Evolutionary conservation across 2,113 vertebrate genomes (phyloP).

Genomic region (cat (Felis catus)): DNA sequence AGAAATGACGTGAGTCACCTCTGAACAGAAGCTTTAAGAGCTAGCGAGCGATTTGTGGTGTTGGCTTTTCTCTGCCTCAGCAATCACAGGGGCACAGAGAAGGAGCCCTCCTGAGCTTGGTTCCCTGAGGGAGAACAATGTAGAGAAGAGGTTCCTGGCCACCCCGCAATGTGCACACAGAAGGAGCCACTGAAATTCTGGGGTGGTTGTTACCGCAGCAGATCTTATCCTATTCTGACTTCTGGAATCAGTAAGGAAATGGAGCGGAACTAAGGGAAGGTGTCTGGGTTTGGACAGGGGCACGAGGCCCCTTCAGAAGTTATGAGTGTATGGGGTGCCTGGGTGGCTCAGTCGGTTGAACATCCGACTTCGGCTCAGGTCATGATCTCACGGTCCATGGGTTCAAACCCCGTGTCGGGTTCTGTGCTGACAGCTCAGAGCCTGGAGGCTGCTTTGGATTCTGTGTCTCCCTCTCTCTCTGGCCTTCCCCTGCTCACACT

Average conservation of each 20-base stretch:
- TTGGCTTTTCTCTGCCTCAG: neutral
- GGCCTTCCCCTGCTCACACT: too few relatives aligned
- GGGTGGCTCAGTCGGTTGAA: too few relatives aligned
- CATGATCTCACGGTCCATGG: too few relatives aligned
- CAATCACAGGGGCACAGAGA: neutral
- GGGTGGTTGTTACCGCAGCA: neutral
- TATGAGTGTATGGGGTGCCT: neutral
- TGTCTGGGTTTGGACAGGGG: neutral
- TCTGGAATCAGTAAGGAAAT: neutral
- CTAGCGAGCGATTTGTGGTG: neutral
- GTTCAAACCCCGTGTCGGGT: too few relatives aligned
- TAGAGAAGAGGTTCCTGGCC: neutral
- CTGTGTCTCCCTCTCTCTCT: too few relatives aligned
- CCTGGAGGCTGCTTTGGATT: too few relatives aligned
- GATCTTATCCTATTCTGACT: neutral
- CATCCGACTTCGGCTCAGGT: too few relatives aligned
- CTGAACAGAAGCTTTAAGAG: conserved; percentile 28
- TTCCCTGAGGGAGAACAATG: neutral
- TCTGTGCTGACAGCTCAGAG: too few relatives aligned
- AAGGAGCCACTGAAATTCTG: neutral
- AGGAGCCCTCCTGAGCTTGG: neutral
- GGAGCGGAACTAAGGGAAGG: neutral
- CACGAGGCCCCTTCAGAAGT: neutral
- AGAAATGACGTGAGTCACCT: neutral
- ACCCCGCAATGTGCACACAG: neutral